A percentile compares a stretch with the other conserved stretches of the same genome.
These are phyloP conservation scores for Drosophila punjabiensis DNA, from an alignment of 1,140 invertebrate species.

Conservation along the genomic window DNA sequence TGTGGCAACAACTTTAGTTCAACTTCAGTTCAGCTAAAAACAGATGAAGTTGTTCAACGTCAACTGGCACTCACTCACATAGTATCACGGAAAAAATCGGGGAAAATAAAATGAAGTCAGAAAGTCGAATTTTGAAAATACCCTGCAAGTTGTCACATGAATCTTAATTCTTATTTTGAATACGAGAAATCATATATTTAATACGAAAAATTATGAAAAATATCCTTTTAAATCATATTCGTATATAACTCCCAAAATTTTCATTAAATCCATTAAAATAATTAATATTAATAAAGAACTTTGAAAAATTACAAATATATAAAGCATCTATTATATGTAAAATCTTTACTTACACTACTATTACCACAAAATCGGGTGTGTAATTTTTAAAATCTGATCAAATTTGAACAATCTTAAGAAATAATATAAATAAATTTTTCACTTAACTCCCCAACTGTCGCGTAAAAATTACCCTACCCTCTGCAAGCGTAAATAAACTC, in stretches of 20 bases:
- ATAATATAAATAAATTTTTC: background rate
- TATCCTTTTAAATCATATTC: too few relatives aligned
- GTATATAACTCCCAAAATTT: too few relatives aligned
- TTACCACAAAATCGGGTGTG: background rate
- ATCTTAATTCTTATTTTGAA: too few relatives aligned
- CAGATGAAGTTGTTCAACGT: conserved; percentile 76
- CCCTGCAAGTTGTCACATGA: background rate
- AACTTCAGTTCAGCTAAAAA: conserved; percentile 27
- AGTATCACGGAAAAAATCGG: conserved; percentile 7
- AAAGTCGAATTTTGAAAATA: background rate
- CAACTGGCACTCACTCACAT: conserved; percentile 70
- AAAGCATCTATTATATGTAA: too few relatives aligned
- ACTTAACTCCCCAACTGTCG: background rate
- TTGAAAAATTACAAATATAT: too few relatives aligned
- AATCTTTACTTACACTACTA: background rate
- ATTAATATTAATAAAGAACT: too few relatives aligned
- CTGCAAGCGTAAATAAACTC: background rate
- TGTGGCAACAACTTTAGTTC: conserved; percentile 49
- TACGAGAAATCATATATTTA: too few relatives aligned
- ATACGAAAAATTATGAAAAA: too few relatives aligned
- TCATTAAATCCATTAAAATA: too few relatives aligned
- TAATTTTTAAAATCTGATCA: too few relatives aligned
- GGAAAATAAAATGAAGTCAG: accelerated
- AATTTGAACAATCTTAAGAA: too few relatives aligned
- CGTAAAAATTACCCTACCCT: background rate